phyloP scores from a whole-genome alignment of 2,888 invertebrate species.

The Tetanocera ferruginea region DNA sequence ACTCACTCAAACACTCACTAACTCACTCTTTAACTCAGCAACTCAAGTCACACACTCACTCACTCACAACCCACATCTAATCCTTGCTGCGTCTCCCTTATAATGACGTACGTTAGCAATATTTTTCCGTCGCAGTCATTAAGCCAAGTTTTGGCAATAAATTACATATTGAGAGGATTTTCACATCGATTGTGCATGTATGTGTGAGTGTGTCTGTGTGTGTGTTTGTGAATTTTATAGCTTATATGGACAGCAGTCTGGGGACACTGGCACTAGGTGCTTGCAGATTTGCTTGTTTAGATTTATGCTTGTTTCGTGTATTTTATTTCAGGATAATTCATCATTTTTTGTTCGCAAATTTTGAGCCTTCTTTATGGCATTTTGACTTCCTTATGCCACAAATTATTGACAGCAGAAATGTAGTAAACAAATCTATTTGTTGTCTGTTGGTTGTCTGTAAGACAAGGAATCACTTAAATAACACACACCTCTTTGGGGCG shows the following conservation, averaged over 20 bases:
- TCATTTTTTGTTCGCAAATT: neutral
- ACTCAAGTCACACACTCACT: neutral
- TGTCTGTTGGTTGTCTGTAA: too few species aligned
- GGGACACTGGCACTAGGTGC: neutral
- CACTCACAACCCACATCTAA: slow-evolving; percentile 4
- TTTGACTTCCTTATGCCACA: too few species aligned
- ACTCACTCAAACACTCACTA: neutral
- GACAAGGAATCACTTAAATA: too few species aligned
- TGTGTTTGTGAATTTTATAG: neutral
- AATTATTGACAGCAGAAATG: too few species aligned
- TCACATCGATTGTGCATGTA: neutral
- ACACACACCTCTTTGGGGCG: too few species aligned
- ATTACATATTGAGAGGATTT: slow-evolving; percentile 51
- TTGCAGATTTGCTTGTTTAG: neutral
- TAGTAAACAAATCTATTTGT: too few species aligned
- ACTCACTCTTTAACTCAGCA: neutral
- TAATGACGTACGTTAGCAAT: slow-evolving; percentile 50
- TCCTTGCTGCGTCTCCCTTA: slow-evolving; percentile 31
- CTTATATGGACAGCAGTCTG: neutral
- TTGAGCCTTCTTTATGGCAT: too few species aligned
- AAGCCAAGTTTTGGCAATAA: slow-evolving; percentile 64
- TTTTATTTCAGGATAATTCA: neutral
- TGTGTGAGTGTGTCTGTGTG: slow-evolving; percentile 10
- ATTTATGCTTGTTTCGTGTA: neutral
- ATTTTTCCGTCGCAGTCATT: slow-evolving; percentile 58